Evolutionary conservation across 2,888 invertebrate species (phyloP).

Genomic region (Noctua pronuba): DNA sequence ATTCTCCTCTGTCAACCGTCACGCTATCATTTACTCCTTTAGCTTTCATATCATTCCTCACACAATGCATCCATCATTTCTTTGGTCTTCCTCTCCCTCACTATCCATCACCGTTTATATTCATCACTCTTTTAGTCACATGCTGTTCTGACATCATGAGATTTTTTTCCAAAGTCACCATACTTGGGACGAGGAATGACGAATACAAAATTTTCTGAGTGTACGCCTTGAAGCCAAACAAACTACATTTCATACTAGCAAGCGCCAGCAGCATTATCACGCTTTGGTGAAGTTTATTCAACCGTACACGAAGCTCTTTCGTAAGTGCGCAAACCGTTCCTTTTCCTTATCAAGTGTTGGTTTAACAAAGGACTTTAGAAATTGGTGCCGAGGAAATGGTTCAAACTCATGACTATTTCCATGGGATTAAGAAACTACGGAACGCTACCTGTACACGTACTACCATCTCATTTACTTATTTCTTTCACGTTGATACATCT

Average conservation of each 20-base stretch:
- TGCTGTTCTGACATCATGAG: neutral
- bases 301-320: slow-evolving; percentile 14
- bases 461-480: neutral
- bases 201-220: neutral
- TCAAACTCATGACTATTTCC: neutral
- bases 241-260: neutral
- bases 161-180: neutral
- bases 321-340: slow-evolving; percentile 10
- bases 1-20: no score
- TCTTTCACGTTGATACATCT: neutral
- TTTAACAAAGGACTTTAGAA: slow-evolving; percentile 25
- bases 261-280: neutral
- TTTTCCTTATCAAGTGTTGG: slow-evolving; percentile 18
- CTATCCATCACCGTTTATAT: no score
- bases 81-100: no score
- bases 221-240: neutral
- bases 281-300: slow-evolving; percentile 28
- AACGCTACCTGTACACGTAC: neutral
- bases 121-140: no score
- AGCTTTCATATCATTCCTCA: no score
- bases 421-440: neutral
- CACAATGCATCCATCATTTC: no score
- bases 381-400: slow-evolving; percentile 13
- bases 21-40: no score
- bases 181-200: neutral